Percentiles rank a stretch among this genome's conserved stretches.
phyloP scores from a whole-genome alignment of 2,888 invertebrate genomes.

The Oxytorus armatus region DNA sequence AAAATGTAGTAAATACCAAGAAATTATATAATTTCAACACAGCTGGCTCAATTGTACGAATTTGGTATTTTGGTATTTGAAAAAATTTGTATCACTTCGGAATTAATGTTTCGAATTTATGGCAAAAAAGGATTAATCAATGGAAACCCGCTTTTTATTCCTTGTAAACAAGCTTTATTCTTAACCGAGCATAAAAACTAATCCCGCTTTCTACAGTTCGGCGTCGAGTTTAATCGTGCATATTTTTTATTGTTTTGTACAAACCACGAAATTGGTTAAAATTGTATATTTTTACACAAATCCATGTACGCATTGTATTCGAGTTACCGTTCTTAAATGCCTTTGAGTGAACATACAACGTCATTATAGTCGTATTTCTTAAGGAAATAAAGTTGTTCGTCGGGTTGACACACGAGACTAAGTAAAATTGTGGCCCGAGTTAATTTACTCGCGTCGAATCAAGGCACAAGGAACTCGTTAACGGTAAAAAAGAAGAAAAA shows the following conservation, averaged over 20 bases:
- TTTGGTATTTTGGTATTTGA: too few species aligned
- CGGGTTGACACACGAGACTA: not conserved
- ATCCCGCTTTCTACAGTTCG: slow-evolving; percentile 24
- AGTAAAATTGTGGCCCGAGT: slow-evolving; percentile 8
- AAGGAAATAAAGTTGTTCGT: not conserved
- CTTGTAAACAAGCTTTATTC: slow-evolving; percentile 30
- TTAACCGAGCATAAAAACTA: slow-evolving; percentile 34
- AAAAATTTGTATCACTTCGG: too few species aligned
- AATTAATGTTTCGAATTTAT: too few species aligned
- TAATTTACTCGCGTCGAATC: slow-evolving; percentile 6
- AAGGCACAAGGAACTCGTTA: slow-evolving; percentile 45
- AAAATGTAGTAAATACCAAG: too few species aligned
- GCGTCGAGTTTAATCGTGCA: slow-evolving; percentile 1
- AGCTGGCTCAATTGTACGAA: too few species aligned
- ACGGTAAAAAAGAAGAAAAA: slow-evolving; percentile 18
- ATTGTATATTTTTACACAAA: slow-evolving; percentile 37
- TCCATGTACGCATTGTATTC: slow-evolving; percentile 34
- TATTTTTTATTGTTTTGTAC: slow-evolving; percentile 45
- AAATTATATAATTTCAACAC: too few species aligned
- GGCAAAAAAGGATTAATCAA: not conserved
- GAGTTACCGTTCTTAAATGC: not conserved
- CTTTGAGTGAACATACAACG: not conserved
- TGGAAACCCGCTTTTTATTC: not conserved
- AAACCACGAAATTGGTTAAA: slow-evolving; percentile 29
- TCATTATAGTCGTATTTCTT: not conserved